Percentiles rank a stretch among this genome's conserved stretches.
phyloP scores from a whole-genome alignment of 2,888 invertebrate species.

The Diachrysia chrysitis region DNA sequence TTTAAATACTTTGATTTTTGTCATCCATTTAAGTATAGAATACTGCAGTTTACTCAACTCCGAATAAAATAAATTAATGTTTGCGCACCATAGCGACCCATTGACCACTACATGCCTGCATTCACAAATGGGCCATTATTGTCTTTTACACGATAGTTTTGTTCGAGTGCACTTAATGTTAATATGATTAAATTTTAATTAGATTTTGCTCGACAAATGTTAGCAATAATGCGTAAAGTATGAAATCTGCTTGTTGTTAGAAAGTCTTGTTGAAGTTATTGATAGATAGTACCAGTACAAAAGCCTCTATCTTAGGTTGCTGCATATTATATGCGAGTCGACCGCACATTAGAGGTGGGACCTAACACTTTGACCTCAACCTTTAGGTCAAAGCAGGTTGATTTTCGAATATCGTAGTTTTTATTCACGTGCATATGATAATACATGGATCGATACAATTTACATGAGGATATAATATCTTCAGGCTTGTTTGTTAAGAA shows the following conservation, averaged over 20 bases:
- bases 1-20: not conserved
- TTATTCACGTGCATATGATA: too few species aligned
- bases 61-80: constrained; percentile 1
- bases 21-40: not conserved
- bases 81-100: not conserved
- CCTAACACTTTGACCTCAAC: too few species aligned
- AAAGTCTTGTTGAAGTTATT: not conserved
- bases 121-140: constrained; percentile 4
- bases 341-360: not conserved
- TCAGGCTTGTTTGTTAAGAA: too few species aligned
- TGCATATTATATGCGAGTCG: not conserved
- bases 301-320: not conserved
- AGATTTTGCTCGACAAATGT: not conserved
- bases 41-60: not conserved
- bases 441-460: too few species aligned
- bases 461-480: too few species aligned
- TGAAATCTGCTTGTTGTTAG: not conserved
- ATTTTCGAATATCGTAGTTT: too few species aligned
- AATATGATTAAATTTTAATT: constrained; percentile 3
- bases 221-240: not conserved
- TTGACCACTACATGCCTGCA: constrained; percentile 3
- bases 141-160: not conserved
- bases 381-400: too few species aligned
- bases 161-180: not conserved
- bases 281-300: not conserved